These are phyloP conservation scores for Daktulosphaira vitifoliae DNA, from an alignment of 1,140 invertebrate species.

Conservation along the genomic window DNA sequence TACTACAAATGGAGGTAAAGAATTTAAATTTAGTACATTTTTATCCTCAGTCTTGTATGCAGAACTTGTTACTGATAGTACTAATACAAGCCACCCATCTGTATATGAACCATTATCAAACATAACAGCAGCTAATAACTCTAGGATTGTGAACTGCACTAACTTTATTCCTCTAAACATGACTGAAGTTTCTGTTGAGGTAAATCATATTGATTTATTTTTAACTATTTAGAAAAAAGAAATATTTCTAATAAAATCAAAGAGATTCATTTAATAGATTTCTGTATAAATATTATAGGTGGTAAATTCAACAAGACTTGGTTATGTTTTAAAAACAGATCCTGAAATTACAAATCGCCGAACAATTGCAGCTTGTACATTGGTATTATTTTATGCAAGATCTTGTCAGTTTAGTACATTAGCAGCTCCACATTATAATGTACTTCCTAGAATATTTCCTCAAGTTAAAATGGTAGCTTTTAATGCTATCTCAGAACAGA, in stretches of 20 bases:
- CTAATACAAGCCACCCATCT: conserved; percentile 14
- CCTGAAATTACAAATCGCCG: conserved; percentile 47
- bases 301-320: conserved; percentile 50
- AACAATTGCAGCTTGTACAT: conserved; percentile 58
- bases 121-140: conserved; percentile 3
- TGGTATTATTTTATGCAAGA: conserved; percentile 81
- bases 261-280: too few relatives aligned
- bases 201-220: neutral
- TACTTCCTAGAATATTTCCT: conserved; percentile 73
- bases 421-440: conserved; percentile 83
- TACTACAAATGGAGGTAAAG: conserved; percentile 19
- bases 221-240: too few relatives aligned
- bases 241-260: too few relatives aligned
- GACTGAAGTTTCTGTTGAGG: conserved; percentile 16
- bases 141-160: conserved; percentile 20
- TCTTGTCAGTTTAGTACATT: conserved; percentile 83
- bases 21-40: conserved; percentile 17
- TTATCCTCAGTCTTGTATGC: conserved; percentile 13
- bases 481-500: conserved; percentile 75
- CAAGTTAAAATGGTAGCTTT: conserved; percentile 79
- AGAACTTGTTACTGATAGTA: conserved; percentile 12
- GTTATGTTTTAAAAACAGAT: conserved; percentile 49
- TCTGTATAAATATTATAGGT: conserved; percentile 44
- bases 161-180: neutral
- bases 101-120: conserved; percentile 21